Percentiles rank a stretch among this genome's conserved stretches.
Conservation (phyloP, 1,140 invertebrate species). For the Babylonia areolata region DNA sequence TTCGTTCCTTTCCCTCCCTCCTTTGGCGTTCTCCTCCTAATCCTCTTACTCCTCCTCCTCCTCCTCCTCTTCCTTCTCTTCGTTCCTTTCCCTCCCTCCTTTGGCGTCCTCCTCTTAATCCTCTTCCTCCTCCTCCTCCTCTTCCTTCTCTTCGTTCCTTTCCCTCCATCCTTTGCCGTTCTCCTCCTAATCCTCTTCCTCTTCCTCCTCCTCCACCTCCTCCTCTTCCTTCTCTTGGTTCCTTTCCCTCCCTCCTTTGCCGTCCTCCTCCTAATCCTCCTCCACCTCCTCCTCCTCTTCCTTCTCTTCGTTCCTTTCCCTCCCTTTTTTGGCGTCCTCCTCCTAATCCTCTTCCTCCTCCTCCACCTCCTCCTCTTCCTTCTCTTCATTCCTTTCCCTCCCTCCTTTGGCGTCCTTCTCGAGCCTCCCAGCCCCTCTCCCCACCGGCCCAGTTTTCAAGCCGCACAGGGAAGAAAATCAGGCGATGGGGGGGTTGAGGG, state of each 20-base stretch:
- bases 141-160: background rate
- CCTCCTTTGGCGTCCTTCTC: too few species aligned
- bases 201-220: background rate
- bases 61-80: background rate
- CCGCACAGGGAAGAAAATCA: too few species aligned
- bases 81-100: background rate
- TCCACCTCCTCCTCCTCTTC: background rate
- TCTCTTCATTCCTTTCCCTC: background rate
- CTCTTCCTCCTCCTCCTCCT: background rate
- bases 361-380: background rate
- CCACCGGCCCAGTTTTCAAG: too few species aligned
- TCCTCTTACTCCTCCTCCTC: background rate
- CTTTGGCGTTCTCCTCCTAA: background rate
- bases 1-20: background rate
- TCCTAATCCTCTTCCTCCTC: background rate
- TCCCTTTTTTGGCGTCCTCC: background rate
- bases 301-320: background rate
- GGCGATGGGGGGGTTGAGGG: too few species aligned
- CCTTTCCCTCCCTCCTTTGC: background rate
- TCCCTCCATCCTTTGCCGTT: background rate
- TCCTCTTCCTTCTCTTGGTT: background rate
- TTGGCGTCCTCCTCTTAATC: background rate
- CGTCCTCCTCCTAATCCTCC: background rate
- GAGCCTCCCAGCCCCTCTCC: too few species aligned
- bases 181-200: too few species aligned